These are phyloP conservation scores for Pantherophis guttatus DNA, from an alignment of 2,113 vertebrate genomes.

Conservation along the genomic window DNA sequence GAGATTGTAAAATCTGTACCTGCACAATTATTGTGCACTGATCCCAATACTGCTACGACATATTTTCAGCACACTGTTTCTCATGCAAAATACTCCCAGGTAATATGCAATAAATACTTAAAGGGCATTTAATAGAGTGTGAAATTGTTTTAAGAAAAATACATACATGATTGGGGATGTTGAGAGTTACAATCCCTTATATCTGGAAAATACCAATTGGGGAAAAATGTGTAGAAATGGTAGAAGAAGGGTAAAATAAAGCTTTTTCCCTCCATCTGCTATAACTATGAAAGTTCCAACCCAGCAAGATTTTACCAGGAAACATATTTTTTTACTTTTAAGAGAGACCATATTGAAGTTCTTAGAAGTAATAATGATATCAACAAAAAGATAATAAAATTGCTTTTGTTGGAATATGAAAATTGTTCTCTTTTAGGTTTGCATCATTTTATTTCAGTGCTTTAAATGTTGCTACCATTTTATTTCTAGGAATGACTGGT, in stretches of 20 bases:
- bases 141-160: background rate
- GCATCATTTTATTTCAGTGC: background rate
- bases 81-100: background rate
- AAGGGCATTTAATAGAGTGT: background rate
- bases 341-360: background rate
- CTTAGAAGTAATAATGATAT: background rate
- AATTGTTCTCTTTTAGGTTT: constrained; percentile 1
- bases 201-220: background rate
- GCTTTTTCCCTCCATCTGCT: background rate
- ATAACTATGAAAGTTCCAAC: background rate
- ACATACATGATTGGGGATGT: background rate
- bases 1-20: background rate
- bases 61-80: background rate
- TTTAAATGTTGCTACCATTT: background rate
- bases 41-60: background rate
- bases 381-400: background rate
- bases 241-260: too few relatives aligned
- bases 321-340: background rate
- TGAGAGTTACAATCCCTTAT: background rate
- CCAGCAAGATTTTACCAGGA: background rate
- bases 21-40: background rate
- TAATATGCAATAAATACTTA: background rate
- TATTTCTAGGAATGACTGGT: background rate
- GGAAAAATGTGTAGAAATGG: background rate
- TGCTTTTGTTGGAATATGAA: background rate